phyloP scores from a whole-genome alignment of 2,113 vertebrate genomes.

The Perca schrenkii region DNA sequence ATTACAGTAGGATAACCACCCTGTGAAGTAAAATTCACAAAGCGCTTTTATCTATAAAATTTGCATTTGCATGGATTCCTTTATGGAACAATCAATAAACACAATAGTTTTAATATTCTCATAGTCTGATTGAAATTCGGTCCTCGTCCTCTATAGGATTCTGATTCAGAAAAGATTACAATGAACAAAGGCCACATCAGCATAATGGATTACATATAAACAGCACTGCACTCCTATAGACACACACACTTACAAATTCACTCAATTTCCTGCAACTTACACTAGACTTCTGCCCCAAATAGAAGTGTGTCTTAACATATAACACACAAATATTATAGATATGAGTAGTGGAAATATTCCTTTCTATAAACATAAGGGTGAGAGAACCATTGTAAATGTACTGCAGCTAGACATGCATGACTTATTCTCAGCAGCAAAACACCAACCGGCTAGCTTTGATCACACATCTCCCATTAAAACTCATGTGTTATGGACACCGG shows the following conservation, averaged over 20 bases:
- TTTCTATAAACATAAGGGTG: not conserved
- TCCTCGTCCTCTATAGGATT: slow-evolving; percentile 5
- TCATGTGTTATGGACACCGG: slow-evolving; percentile 37
- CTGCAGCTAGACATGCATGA: slow-evolving; percentile 14
- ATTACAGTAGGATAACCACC: not conserved
- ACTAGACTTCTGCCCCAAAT: not conserved
- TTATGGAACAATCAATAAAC: slow-evolving; percentile 15
- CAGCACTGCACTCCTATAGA: not conserved
- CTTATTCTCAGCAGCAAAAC: slow-evolving; percentile 13
- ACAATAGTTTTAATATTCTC: slow-evolving; percentile 19
- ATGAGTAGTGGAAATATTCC: not conserved
- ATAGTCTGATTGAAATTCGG: slow-evolving; percentile 40
- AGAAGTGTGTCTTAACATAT: not conserved
- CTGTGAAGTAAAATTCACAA: slow-evolving; percentile 4
- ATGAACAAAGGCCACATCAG: slow-evolving; percentile 46
- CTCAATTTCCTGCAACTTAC: not conserved
- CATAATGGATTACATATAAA: slow-evolving; percentile 41
- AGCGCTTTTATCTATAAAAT: not conserved
- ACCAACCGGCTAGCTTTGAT: slow-evolving; percentile 38
- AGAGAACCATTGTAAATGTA: slow-evolving; percentile 23
- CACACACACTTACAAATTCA: not conserved
- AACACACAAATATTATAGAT: not conserved
- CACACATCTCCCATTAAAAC: slow-evolving; percentile 53
- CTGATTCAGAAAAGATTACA: slow-evolving; percentile 24
- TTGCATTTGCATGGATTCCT: not conserved